Evolutionary conservation across 1,140 invertebrate species (phyloP).

Genomic region (Calephelis nemesis): DNA sequence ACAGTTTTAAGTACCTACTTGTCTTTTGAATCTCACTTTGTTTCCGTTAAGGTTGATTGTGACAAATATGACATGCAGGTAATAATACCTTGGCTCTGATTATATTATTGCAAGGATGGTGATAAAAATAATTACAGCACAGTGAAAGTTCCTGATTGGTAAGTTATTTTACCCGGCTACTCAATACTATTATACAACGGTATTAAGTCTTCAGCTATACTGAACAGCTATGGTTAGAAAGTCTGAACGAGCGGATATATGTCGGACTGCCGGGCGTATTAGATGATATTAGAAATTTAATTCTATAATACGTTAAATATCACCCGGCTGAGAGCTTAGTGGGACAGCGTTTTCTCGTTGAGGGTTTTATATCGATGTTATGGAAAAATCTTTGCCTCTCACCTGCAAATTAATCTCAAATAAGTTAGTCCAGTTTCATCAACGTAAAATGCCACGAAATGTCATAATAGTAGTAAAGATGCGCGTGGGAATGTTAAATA

Average conservation of each 20-base stretch:
- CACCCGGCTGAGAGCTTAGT: neutral
- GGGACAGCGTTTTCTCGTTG: neutral
- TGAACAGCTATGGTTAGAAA: slow-evolving; percentile 10
- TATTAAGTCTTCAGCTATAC: slow-evolving; percentile 7
- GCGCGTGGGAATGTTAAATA: no score
- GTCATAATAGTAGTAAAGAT: no score
- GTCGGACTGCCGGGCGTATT: slow-evolving; percentile 5
- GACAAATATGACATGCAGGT: neutral
- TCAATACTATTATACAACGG: neutral
- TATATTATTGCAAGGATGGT: neutral
- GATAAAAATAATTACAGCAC: neutral
- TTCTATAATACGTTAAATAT: slow-evolving; percentile 13
- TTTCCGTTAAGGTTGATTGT: no score
- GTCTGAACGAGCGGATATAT: slow-evolving; percentile 13
- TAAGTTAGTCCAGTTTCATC: no score
- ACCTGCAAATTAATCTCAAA: no score
- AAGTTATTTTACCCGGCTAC: neutral
- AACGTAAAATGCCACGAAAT: no score
- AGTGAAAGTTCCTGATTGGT: neutral
- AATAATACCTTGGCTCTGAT: neutral
- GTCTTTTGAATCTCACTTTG: no score
- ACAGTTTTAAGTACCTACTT: no score
- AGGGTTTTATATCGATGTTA: no score
- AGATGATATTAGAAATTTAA: slow-evolving; percentile 16
- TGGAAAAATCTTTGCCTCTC: no score